Evolutionary conservation across 2,113 vertebrate species (phyloP).

Genomic region (Ciconia maguari): DNA sequence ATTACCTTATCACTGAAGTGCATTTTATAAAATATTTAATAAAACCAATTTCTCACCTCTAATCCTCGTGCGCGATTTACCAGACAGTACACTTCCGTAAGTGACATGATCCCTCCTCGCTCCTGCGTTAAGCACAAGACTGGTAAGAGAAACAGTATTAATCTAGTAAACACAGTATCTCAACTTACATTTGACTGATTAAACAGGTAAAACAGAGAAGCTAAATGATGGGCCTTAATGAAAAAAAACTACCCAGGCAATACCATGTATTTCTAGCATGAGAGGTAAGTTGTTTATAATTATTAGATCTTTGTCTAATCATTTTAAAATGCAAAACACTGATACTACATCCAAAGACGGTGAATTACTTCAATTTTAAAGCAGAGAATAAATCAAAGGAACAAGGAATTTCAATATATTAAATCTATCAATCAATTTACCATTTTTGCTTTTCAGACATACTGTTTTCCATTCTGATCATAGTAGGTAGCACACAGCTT

Average conservation of each 20-base stretch:
- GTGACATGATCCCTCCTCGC: conserved; percentile 95
- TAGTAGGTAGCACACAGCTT: neutral
- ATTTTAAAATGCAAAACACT: neutral
- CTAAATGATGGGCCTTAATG: neutral
- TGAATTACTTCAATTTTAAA: neutral
- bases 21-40: neutral
- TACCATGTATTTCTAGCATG: neutral
- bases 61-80: conserved; percentile 95
- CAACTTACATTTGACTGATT: neutral
- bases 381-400: neutral
- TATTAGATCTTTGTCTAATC: neutral
- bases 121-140: conserved; percentile 77
- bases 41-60: conserved; percentile 80
- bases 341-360: neutral
- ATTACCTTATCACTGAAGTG: neutral
- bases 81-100: conserved; percentile 96
- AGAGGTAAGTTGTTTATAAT: neutral
- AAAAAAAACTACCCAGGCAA: neutral
- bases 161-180: neutral
- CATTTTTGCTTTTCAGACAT: neutral
- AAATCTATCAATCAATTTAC: neutral
- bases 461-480: neutral
- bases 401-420: neutral
- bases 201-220: neutral
- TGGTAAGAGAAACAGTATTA: neutral